Percentiles rank a stretch among this genome's conserved stretches.
These are phyloP conservation scores for Phenganax subtilis DNA, from an alignment of 92 coral and sea anemone species.

Conservation along the genomic window DNA sequence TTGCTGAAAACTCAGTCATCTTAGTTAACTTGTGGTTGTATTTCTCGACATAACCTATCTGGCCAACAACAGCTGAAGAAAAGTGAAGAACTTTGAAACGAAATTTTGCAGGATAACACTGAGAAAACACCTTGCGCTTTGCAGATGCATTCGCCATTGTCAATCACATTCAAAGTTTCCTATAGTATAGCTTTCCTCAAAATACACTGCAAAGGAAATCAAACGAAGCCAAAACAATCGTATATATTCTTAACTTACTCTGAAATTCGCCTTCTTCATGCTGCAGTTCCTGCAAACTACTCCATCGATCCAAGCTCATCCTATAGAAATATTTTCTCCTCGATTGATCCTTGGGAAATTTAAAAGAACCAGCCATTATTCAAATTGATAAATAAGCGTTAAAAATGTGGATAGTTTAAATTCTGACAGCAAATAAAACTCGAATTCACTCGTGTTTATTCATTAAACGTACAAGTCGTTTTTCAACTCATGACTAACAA, in stretches of 20 bases:
- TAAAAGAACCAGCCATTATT: constrained; percentile 17
- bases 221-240: no score
- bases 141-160: no score
- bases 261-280: constrained; percentile 13
- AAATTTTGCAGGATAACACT: no score
- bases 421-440: neutral
- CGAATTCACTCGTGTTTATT: neutral
- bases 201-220: no score
- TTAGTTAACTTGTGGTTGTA: no score
- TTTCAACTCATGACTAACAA: neutral
- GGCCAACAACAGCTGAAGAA: no score
- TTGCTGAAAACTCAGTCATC: no score
- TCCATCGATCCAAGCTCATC: constrained; percentile 34
- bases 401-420: neutral
- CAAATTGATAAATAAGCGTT: constrained; percentile 5
- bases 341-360: constrained; percentile 25
- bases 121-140: no score
- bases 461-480: neutral
- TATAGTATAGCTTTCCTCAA: no score
- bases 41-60: no score
- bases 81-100: no score
- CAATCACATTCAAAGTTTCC: no score
- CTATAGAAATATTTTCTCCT: constrained; percentile 9
- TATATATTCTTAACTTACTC: constrained; percentile 6
- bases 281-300: constrained; percentile 31